Evolutionary conservation across 2,797 vertebrate genomes (phyloP).

Genomic region (Sciurus carolinensis): DNA sequence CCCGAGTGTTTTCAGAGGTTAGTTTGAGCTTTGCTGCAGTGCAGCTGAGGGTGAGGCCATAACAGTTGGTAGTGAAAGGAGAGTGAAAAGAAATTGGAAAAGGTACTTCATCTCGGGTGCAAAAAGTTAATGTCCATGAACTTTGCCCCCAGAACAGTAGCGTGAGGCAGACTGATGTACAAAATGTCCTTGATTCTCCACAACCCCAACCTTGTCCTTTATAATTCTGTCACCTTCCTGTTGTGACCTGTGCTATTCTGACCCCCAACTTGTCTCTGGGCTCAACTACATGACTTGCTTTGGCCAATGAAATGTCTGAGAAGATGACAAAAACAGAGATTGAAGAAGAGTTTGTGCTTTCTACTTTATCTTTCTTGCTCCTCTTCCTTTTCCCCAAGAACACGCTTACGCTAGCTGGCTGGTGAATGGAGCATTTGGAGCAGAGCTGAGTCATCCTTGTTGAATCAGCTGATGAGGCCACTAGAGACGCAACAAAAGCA

Average conservation of each 20-base stretch:
- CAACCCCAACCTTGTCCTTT: not conserved
- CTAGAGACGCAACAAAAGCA: not conserved
- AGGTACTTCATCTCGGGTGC: not conserved
- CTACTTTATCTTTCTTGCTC: not conserved
- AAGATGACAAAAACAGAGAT: not conserved
- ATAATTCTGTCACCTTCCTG: not conserved
- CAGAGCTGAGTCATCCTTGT: not conserved
- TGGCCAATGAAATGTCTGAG: not conserved
- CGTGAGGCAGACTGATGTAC: not conserved
- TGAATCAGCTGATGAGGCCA: not conserved
- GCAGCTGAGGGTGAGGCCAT: not conserved
- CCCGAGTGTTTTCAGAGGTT: not conserved
- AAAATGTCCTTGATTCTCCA: not conserved
- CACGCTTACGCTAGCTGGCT: not conserved
- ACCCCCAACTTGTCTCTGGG: not conserved
- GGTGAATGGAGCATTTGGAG: not conserved
- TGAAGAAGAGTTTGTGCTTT: not conserved
- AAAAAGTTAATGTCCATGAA: not conserved
- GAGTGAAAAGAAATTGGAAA: not conserved
- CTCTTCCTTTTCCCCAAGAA: not conserved
- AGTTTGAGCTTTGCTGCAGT: not conserved
- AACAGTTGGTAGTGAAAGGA: not conserved
- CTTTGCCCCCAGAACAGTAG: not conserved
- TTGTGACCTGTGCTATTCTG: not conserved
- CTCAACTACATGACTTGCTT: not conserved